Evolutionary conservation across 2,888 invertebrate genomes (phyloP), one percentile per base, ranked within the genome.

Genomic region (Zaprionus bogoriensis): DNA sequence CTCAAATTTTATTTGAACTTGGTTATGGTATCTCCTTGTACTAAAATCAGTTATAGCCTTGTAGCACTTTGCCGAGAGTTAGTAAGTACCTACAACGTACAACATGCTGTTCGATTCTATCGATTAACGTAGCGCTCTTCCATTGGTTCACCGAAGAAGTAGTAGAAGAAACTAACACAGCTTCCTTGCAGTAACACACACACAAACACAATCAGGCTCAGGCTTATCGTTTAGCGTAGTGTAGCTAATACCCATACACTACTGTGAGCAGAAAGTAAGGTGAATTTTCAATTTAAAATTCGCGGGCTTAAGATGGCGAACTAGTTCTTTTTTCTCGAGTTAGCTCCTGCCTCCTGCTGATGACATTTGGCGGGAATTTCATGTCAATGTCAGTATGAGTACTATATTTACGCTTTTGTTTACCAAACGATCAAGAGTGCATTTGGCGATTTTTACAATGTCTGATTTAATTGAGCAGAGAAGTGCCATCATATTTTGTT

Each of bases 21-120:
- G 81, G 87, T 88, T 80, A 77, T 73, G 72, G 79, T 77, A 74
- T 77, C 60, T n/a, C n/a, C n/a, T n/a, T n/a, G 68, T 81, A 68
- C 69, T 74, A 76, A 74, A 30, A 42, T 28, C 17, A 30, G 17
- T 7, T 22, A 54, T n/a, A 25, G 32, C 22, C 17, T 50, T 61
- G 41, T 36, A 59, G 58, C 48, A 45, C 25, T 30, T 55, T 64
- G 54, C 52, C 57, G 44, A 42, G 22, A 20, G 65, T 85, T 85
- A 79, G 78, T 65, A 69, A 79, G 67, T 82, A 85, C 70, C 67
- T 62, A 45, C 19, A 55, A 46, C 23, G 23, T 57, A 32, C 32
- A 63, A 46, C 47, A 47, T 48, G 51, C 57, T 42, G 20, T 51
- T 58, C 54, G 68, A 72, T 75, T 82, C 71, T 67, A 71, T 47